A percentile compares a stretch with the other conserved stretches of the same genome.
These are phyloP conservation scores for Erpetoichthys calabaricus DNA, from an alignment of 2,797 vertebrate species.

Conservation along the genomic window DNA sequence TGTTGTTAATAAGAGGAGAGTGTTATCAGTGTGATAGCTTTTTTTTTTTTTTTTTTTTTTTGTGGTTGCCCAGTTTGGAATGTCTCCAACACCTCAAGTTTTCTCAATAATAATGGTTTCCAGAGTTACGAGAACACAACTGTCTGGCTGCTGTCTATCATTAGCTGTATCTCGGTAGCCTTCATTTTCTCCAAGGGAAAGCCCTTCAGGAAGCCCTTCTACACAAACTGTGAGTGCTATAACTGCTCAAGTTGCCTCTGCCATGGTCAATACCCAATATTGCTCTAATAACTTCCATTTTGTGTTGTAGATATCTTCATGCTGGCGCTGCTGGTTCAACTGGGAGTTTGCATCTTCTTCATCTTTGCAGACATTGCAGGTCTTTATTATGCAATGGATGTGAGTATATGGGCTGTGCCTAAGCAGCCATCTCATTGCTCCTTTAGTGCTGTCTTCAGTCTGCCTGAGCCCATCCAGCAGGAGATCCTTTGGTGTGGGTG, in stretches of 20 bases:
- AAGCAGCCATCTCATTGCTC: too few relatives aligned
- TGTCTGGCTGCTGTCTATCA: conserved; percentile 50
- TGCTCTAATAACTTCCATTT: not conserved
- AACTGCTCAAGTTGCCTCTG: not conserved
- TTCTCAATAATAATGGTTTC: conserved; percentile 15
- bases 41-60: not conserved
- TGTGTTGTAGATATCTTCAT: conserved; percentile 41
- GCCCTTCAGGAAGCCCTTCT: conserved; percentile 50
- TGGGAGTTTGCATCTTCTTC: conserved; percentile 45
- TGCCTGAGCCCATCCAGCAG: too few relatives aligned
- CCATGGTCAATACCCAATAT: not conserved
- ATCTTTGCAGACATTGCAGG: conserved; percentile 46
- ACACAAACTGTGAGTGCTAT: conserved; percentile 50
- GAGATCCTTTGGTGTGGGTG: too few relatives aligned
- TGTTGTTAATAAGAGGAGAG: not conserved
- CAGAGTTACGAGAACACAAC: conserved; percentile 54
- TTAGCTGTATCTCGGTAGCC: conserved; percentile 47
- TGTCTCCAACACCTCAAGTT: not conserved
- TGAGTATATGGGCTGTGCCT: conserved; percentile 11
- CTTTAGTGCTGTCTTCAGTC: too few relatives aligned
- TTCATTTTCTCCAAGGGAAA: conserved; percentile 56
- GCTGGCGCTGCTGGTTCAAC: conserved; percentile 36
- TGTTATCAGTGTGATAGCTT: not conserved
- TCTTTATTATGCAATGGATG: conserved; percentile 45
- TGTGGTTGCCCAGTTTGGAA: not conserved